Evolutionary conservation across 2,888 invertebrate genomes (phyloP).

Genomic region (Parascotia fuliginaria): DNA sequence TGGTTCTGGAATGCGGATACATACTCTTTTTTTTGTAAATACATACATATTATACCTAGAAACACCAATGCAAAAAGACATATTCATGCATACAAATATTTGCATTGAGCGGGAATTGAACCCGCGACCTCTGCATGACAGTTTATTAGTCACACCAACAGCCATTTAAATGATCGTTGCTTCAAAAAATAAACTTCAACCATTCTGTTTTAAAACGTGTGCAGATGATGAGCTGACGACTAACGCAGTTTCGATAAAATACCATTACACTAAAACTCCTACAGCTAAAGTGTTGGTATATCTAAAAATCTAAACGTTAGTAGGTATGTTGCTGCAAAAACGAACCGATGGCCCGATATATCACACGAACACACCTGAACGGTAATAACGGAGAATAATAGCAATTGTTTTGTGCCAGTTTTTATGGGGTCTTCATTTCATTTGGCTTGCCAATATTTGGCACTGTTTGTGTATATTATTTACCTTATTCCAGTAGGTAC

Average conservation of each 20-base stretch:
- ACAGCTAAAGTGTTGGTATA: conserved; percentile 34
- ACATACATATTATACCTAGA: too few species aligned
- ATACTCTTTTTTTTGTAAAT: too few species aligned
- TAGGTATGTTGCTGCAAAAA: conserved; percentile 63
- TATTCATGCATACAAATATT: too few species aligned
- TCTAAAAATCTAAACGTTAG: conserved; percentile 58
- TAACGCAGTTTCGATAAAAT: background rate
- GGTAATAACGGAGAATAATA: conserved; percentile 80
- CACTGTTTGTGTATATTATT: conserved; percentile 28
- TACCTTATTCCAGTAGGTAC: conserved; percentile 26
- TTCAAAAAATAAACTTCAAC: too few species aligned
- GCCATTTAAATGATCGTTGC: too few species aligned
- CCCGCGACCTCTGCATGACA: too few species aligned
- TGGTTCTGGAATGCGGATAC: too few species aligned
- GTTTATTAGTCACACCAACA: too few species aligned
- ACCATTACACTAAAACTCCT: conserved; percentile 1
- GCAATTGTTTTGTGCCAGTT: conserved; percentile 75
- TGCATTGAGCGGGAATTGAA: too few species aligned
- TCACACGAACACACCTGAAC: conserved; percentile 79
- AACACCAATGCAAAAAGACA: too few species aligned
- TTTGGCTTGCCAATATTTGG: conserved; percentile 44
- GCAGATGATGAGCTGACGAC: too few species aligned
- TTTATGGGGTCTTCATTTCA: conserved; percentile 77
- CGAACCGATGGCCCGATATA: conserved; percentile 73
- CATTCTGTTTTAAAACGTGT: too few species aligned